Base-by-base conservation (phyloP, 2,797 vertebrate genomes). In the Morus bassanus region DNA sequence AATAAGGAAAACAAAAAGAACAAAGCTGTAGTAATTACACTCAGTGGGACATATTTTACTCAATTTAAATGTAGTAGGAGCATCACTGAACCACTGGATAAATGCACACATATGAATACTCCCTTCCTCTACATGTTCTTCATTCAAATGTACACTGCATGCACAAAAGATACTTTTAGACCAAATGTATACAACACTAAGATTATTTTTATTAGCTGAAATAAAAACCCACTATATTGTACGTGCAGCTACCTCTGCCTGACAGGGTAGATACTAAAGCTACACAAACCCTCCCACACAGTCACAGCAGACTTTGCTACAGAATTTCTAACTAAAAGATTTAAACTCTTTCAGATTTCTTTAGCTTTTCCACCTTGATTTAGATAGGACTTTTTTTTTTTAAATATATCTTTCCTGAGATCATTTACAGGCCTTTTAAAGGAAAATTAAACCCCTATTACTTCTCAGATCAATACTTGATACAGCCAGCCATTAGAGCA, bases 361-460 rank as follows among this genome's bases (percentile, higher is more conserved):
- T 78, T 24, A 61, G 28, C 60, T 87, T 63, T 68, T 57, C 33
- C 56, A 63, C 63, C 35, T 82, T 25, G 56, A 45, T 53, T 69
- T 59, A 69, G 67, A 45, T 11, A 17, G 64, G 43, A 41, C n/a
- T 60, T 57, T 50, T 74, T 7, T 35, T 60, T 50, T 33, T 28
- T 23, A 33, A 48, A 21, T 31, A 21, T 31, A 45, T 51, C 80
- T 68, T 85, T 51, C 50, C 69, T 45, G 48, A 82, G 90, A 88
- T 91, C 83, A 68, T 73, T 88, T 65, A 43, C 59, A 70, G 53
- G 74, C 74, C 83, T 93, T 43, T 96, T 91, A 94, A 93, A 93
- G 74, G 91, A 73, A 89, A 95, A 93, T 97, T 96, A 97, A 95
- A 68, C 46, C 73, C 84, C 90, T 82, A 77, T 95, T 92, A 95